Evolutionary conservation across 2,888 invertebrate species (phyloP), one percentile per base, ranked within the genome.

Genomic region (Pimpla rufipes): DNA sequence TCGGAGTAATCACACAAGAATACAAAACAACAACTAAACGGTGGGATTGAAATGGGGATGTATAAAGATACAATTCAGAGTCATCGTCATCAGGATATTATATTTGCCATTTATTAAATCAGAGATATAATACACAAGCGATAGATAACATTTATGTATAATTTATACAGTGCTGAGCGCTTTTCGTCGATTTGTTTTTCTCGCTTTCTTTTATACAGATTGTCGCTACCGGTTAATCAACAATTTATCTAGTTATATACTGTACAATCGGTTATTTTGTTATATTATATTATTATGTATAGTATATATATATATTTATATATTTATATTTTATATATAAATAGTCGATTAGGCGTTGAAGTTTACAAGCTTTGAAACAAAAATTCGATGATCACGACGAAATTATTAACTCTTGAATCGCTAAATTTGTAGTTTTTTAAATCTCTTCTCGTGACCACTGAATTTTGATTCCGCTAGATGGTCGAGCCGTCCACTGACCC

Each of bases 101-200:
- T 88, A 88, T 88, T 88, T 90, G 90, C 91, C 92, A 92, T 92
- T 92, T 92, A 92, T 92, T 92, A 89, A 92, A 92, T 92, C 90
- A 90, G 90, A 92, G 91, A 90, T 92, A 92, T 92, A 90, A 90
- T 92, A 92, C 91, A 92, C 89, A 92, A 92, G 92, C 91, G 90
- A 90, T 91, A 91, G 90, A 89, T 93, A 92, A 92, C 92, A 92
- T 90, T 91, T 93, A 93, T 93, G 91, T 93, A 93, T 93, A 93
- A 92, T 93, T 93, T 93, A 92, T 93, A 93, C 93, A 93, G 90
- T 92, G 35, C 35, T 62, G 89, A 79, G 76, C 76, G 83, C 71
- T 79, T 57, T 35, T 70, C 68, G 68, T 87, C 87, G 90, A 89
- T 47, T 80, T 50, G 29, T 79, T 75, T 52, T 21, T 86, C 87